Evolutionary conservation across 2,113 vertebrate genomes (phyloP).

Genomic region (Heliornis fulica): DNA sequence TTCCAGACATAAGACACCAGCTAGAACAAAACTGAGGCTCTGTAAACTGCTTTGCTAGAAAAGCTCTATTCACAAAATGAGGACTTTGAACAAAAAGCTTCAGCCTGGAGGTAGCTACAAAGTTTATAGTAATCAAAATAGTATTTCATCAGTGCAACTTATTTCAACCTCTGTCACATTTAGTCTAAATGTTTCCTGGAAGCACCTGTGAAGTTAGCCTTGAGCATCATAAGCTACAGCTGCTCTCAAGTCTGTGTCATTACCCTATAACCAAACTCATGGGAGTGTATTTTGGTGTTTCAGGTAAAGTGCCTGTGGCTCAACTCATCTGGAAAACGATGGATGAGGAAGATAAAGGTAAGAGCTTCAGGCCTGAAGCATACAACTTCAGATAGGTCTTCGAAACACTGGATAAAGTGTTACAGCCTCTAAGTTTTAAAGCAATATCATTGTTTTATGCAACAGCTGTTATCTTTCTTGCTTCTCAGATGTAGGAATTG

Average conservation of each 20-base stretch:
- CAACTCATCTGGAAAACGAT: neutral
- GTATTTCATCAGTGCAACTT: neutral
- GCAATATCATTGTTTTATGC: rapidly evolving
- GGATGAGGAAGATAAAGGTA: neutral
- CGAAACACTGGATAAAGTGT: neutral
- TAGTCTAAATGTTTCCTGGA: neutral
- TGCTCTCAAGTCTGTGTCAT: neutral
- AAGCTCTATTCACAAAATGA: neutral
- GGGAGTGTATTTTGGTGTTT: neutral
- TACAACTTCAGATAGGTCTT: neutral
- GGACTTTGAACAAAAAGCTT: neutral
- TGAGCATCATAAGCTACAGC: neutral
- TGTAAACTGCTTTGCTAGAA: neutral
- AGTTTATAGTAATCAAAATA: neutral
- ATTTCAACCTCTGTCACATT: neutral
- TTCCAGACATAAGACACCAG: neutral
- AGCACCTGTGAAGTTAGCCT: rapidly evolving
- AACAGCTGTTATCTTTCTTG: neutral
- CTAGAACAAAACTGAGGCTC: neutral
- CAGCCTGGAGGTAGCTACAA: neutral
- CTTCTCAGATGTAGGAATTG: neutral
- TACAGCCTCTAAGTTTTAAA: rapidly evolving
- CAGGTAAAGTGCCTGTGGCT: neutral
- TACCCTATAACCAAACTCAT: rapidly evolving
- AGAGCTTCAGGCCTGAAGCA: neutral